phyloP scores from a whole-genome alignment of 2,113 vertebrate species.

The Suncus etruscus region DNA sequence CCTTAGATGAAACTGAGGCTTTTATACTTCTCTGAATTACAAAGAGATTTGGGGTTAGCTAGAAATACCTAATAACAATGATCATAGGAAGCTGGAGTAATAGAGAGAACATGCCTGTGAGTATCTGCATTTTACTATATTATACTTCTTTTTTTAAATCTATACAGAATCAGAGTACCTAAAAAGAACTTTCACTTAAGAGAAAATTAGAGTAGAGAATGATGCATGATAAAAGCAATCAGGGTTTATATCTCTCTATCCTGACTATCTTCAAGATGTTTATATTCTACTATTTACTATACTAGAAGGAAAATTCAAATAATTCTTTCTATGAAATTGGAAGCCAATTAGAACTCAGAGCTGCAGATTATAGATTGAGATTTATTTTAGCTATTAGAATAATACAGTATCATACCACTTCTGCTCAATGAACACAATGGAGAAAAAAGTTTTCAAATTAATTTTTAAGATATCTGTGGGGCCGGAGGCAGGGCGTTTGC shows the following conservation, averaged over 20 bases:
- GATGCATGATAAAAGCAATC: neutral
- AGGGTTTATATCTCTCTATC: neutral
- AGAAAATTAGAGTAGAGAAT: constrained; percentile 1
- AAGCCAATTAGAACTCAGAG: neutral
- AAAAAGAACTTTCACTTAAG: neutral
- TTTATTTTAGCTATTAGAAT: neutral
- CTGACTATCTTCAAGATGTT: neutral
- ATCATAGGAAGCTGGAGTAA: neutral
- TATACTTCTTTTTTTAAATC: neutral
- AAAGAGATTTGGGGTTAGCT: neutral
- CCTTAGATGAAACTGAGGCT: neutral
- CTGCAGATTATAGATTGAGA: neutral
- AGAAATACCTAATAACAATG: neutral
- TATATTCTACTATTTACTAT: neutral
- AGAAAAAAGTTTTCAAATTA: neutral
- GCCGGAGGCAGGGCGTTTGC: too few relatives aligned
- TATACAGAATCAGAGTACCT: neutral
- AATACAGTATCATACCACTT: neutral
- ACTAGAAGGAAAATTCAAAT: neutral
- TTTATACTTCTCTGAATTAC: neutral
- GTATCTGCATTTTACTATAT: neutral
- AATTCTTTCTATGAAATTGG: neutral
- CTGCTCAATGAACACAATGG: constrained; percentile 24
- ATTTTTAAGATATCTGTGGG: neutral
- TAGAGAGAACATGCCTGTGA: neutral